Evolutionary conservation across 2,888 invertebrate genomes (phyloP).

Genomic region (Silvanus unidentatus): DNA sequence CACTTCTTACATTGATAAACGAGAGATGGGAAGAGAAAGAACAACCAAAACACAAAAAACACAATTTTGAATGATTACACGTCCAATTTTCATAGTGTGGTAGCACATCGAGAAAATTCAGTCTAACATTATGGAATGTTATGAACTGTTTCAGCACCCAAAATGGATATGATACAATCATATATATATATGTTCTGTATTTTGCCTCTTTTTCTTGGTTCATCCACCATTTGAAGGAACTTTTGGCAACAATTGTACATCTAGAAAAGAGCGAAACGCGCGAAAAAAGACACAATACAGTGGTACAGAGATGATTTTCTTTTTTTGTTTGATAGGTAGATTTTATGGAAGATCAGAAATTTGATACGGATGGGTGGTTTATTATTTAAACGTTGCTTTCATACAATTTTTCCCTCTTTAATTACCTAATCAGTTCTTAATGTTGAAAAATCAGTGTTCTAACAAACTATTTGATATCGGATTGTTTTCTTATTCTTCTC

Average conservation of each 20-base stretch:
- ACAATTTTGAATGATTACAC: no score
- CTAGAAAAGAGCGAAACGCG: not conserved
- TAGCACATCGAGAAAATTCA: conserved; percentile 4
- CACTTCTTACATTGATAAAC: no score
- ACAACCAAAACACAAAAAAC: no score
- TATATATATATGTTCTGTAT: not conserved
- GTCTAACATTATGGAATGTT: not conserved
- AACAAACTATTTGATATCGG: no score
- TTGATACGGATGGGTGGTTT: conserved; percentile 26
- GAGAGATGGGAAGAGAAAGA: no score
- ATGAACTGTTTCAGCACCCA: not conserved
- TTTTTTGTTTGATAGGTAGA: not conserved
- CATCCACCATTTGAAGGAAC: not conserved
- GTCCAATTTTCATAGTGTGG: not conserved
- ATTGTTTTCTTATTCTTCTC: no score
- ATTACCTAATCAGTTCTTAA: conserved; percentile 31
- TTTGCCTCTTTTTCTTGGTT: not conserved
- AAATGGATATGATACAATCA: conserved; percentile 4
- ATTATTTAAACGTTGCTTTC: conserved; percentile 11
- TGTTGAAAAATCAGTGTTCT: conserved; percentile 15
- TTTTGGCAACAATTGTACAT: not conserved
- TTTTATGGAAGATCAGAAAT: conserved; percentile 33
- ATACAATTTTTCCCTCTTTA: conserved; percentile 11
- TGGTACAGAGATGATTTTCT: no score
- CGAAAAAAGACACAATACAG: not conserved